Conservation (phyloP, 2,888 invertebrate species). For the Melipona beecheii region DNA sequence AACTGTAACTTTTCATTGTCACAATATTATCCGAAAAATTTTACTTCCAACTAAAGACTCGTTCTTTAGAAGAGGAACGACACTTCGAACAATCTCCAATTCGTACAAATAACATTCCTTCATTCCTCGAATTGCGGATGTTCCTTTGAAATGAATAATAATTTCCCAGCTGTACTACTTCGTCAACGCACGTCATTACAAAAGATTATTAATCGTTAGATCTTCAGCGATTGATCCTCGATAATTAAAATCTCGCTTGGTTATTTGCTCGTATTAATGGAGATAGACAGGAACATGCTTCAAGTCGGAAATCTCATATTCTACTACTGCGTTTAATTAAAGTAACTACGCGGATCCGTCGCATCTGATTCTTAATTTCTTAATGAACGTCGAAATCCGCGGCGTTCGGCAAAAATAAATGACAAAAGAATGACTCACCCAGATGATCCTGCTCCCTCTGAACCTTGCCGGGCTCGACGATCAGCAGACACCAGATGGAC, state of each 20-base stretch:
- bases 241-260: too few species aligned
- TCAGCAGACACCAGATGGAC: constrained; percentile 63
- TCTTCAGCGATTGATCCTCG: too few species aligned
- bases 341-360: too few species aligned
- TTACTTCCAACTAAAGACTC: not conserved
- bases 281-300: too few species aligned
- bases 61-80: not conserved
- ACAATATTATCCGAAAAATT: not conserved
- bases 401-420: not conserved
- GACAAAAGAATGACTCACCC: constrained; percentile 54
- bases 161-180: not conserved
- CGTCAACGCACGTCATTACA: too few species aligned
- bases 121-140: not conserved
- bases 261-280: too few species aligned
- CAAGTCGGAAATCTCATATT: too few species aligned
- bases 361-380: too few species aligned
- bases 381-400: too few species aligned
- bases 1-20: not conserved
- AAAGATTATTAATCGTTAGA: too few species aligned
- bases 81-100: not conserved
- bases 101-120: not conserved
- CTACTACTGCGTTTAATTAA: too few species aligned
- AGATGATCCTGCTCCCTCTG: constrained; percentile 52
- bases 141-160: too few species aligned
- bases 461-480: constrained; percentile 47